A percentile compares a stretch with the other conserved stretches of the same genome.
phyloP scores from a whole-genome alignment of 1,140 invertebrate genomes.

The Drosophila watanabei region DNA sequence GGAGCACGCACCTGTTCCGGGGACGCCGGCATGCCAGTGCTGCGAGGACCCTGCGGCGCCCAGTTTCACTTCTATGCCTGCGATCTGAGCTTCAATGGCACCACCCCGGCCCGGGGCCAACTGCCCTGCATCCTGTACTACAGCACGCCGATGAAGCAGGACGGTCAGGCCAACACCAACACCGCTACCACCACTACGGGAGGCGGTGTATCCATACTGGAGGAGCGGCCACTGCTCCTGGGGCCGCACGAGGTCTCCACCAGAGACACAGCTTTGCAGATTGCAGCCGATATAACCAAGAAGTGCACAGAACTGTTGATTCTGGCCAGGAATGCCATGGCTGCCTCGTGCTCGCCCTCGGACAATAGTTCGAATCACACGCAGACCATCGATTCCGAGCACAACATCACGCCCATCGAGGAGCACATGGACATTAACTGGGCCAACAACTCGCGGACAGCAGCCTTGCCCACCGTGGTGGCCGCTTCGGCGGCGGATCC shows the following conservation, averaged over 20 bases:
- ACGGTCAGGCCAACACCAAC: slow-evolving; percentile 12
- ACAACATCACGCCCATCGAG: slow-evolving; percentile 85
- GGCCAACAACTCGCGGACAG: slow-evolving; percentile 82
- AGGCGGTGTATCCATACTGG: slow-evolving; percentile 1
- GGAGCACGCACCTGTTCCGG: slow-evolving; percentile 97
- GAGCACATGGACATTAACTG: slow-evolving; percentile 85
- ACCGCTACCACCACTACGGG: background rate
- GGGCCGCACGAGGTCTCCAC: slow-evolving; percentile 72
- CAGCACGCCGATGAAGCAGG: slow-evolving; percentile 85
- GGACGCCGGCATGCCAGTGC: slow-evolving; percentile 93
- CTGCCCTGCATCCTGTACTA: slow-evolving; percentile 98
- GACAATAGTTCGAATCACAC: slow-evolving; percentile 89
- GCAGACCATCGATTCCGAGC: slow-evolving; percentile 85
- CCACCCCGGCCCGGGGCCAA: slow-evolving; percentile 96
- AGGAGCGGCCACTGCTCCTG: slow-evolving; percentile 26
- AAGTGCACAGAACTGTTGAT: slow-evolving; percentile 91
- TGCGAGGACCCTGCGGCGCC: slow-evolving; percentile 97
- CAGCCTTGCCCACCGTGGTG: slow-evolving; percentile 50
- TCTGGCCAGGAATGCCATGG: slow-evolving; percentile 89
- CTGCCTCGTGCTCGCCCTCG: slow-evolving; percentile 85
- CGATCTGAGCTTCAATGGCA: slow-evolving; percentile 97
- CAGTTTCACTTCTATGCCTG: slow-evolving; percentile 96
- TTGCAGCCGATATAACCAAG: slow-evolving; percentile 91
- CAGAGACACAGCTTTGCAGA: slow-evolving; percentile 81
- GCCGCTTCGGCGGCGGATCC: slow-evolving; percentile 55